These are phyloP conservation scores for Drosophila borborema DNA, from an alignment of 2,888 invertebrate species.

Conservation along the genomic window DNA sequence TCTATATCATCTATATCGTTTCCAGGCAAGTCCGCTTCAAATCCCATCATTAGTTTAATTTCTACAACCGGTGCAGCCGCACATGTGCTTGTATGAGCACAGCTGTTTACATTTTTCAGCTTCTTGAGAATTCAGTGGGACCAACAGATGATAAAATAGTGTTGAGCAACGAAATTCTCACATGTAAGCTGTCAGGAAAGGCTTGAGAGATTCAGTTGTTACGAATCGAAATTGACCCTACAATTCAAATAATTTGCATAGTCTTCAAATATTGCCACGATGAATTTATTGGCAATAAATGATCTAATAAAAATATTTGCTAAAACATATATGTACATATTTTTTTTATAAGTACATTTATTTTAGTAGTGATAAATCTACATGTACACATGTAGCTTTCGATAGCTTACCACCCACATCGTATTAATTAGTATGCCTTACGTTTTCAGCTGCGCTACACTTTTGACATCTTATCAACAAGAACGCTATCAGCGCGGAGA, in stretches of 20 bases:
- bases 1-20: conserved; percentile 91
- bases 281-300: background rate
- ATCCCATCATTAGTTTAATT: conserved; percentile 31
- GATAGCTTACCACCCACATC: background rate
- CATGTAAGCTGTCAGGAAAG: background rate
- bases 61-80: conserved; percentile 12
- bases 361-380: too few species aligned
- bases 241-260: background rate
- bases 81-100: conserved; percentile 56
- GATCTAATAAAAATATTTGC: background rate
- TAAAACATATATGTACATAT: background rate
- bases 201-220: background rate
- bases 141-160: conserved; percentile 21
- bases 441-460: conserved; percentile 37
- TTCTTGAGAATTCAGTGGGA: conserved; percentile 25
- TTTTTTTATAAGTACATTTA: background rate
- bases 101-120: conserved; percentile 57
- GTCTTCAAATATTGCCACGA: background rate
- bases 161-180: conserved; percentile 24
- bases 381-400: too few species aligned
- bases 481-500: conserved; percentile 44
- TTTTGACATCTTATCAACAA: conserved; percentile 48
- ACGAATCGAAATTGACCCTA: conserved; percentile 11
- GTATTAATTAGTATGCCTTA: conserved; percentile 24
- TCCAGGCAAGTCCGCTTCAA: conserved; percentile 61